Conservation (phyloP, 2,113 vertebrate genomes). For the Pitta sordida region DNA sequence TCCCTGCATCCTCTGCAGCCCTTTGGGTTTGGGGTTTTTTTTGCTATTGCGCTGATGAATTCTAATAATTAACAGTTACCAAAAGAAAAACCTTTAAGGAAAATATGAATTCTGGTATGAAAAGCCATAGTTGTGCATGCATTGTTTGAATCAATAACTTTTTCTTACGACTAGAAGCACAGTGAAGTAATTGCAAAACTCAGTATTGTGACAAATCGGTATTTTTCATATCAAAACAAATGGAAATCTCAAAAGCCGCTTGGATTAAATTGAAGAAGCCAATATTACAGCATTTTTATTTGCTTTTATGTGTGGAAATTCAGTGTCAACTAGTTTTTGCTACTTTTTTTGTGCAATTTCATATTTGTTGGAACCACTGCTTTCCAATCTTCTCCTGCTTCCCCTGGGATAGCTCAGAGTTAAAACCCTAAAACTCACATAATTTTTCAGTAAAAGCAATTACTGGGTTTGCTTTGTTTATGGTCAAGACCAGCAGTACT, state of each 20-base stretch:
- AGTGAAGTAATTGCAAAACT: background rate
- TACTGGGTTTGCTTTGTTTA: slow-evolving; percentile 45
- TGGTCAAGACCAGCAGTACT: background rate
- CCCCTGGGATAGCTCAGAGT: background rate
- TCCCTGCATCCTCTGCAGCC: no score
- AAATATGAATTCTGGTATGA: background rate
- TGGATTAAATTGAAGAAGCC: background rate
- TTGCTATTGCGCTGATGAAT: background rate
- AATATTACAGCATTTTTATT: background rate
- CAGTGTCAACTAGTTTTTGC: background rate
- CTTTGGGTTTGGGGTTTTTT: background rate
- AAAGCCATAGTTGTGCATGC: background rate
- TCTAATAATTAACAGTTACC: background rate
- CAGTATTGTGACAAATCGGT: background rate
- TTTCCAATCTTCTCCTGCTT: slow-evolving; percentile 11
- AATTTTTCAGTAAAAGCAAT: slow-evolving; percentile 29
- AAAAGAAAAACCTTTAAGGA: background rate
- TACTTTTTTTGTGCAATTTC: background rate
- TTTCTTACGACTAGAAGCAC: background rate
- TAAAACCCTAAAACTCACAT: background rate
- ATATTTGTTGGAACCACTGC: background rate
- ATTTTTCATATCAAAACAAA: slow-evolving; percentile 6
- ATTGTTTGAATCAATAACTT: background rate
- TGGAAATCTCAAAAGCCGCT: background rate
- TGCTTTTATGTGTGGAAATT: background rate